Evolutionary conservation across 30 jellyfish, hydroid and myxozoan species (phyloP).

Genomic region (Hydra vulgaris): DNA sequence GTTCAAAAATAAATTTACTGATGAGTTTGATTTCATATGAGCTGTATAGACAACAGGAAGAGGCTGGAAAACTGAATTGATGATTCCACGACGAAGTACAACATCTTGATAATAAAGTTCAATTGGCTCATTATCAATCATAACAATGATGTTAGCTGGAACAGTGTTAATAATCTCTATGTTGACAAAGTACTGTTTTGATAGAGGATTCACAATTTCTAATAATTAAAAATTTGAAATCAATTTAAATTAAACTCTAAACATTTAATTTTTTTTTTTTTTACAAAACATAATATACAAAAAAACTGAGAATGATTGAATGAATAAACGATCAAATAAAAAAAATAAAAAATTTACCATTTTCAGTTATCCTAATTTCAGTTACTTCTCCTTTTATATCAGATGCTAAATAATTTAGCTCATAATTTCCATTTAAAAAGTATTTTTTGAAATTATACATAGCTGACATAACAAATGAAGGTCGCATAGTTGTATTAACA

Average conservation of each 20-base stretch:
- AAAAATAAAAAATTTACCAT: slow-evolving; percentile 45
- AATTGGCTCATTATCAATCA: slow-evolving; percentile 50
- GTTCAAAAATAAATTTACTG: slow-evolving; percentile 39
- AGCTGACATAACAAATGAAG: slow-evolving; percentile 40
- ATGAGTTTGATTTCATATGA: slow-evolving; percentile 40
- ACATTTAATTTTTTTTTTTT: neutral
- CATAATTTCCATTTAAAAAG: slow-evolving; percentile 49
- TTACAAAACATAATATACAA: neutral
- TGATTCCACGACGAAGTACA: slow-evolving; percentile 33
- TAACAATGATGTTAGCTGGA: slow-evolving; percentile 54
- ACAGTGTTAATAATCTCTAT: slow-evolving; percentile 52
- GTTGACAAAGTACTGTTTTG: slow-evolving; percentile 50
- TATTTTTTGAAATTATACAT: slow-evolving; percentile 14
- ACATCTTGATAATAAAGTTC: slow-evolving; percentile 64
- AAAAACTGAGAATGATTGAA: neutral
- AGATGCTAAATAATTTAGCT: slow-evolving; percentile 34
- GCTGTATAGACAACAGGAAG: slow-evolving; percentile 55
- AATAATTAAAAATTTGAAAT: neutral
- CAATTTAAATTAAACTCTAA: too few species aligned
- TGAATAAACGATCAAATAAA: too few species aligned
- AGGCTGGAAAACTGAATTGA: slow-evolving; percentile 61
- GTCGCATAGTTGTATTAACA: slow-evolving; percentile 51
- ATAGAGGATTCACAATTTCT: neutral
- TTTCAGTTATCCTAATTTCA: slow-evolving; percentile 58
- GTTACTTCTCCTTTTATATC: slow-evolving; percentile 61